phyloP scores from a whole-genome alignment of 2,888 invertebrate species.

The Spilosoma lubricipeda region DNA sequence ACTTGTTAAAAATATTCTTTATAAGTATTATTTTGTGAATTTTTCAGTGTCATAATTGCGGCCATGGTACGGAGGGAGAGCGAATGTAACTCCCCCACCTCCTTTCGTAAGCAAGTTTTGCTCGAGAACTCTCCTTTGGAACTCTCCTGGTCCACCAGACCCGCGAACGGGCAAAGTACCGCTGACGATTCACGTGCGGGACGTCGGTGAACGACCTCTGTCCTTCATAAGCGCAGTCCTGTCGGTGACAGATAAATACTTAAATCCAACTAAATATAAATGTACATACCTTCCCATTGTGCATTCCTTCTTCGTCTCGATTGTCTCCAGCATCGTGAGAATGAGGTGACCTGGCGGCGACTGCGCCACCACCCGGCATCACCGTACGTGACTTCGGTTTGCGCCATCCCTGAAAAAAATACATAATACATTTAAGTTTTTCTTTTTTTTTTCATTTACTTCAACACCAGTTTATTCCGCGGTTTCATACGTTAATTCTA shows the following conservation, averaged over 20 bases:
- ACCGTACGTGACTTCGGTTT: conserved; percentile 92
- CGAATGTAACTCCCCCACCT: no score
- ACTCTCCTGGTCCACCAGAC: not conserved
- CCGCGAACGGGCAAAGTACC: not conserved
- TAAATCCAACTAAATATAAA: not conserved
- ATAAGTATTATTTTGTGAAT: not conserved
- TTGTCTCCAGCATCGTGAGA: conserved; percentile 60
- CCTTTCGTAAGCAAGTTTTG: not conserved
- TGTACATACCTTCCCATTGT: conserved; percentile 72
- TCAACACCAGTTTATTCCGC: no score
- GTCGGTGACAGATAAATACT: no score
- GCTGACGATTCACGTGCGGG: not conserved
- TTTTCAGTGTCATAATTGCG: no score
- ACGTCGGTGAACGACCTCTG: not conserved
- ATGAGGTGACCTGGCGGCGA: conserved; percentile 73
- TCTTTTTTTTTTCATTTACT: no score
- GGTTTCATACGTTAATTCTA: no score
- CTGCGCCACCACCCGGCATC: conserved; percentile 86
- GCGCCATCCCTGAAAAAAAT: conserved; percentile 89
- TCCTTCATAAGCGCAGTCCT: not conserved
- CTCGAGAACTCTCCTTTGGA: not conserved
- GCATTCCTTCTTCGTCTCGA: conserved; percentile 66
- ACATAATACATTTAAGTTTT: not conserved
- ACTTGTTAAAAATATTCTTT: not conserved
- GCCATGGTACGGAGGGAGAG: not conserved